These are phyloP conservation scores for Mormyrus lacerda DNA, from an alignment of 2,113 vertebrate genomes.

Conservation along the genomic window DNA sequence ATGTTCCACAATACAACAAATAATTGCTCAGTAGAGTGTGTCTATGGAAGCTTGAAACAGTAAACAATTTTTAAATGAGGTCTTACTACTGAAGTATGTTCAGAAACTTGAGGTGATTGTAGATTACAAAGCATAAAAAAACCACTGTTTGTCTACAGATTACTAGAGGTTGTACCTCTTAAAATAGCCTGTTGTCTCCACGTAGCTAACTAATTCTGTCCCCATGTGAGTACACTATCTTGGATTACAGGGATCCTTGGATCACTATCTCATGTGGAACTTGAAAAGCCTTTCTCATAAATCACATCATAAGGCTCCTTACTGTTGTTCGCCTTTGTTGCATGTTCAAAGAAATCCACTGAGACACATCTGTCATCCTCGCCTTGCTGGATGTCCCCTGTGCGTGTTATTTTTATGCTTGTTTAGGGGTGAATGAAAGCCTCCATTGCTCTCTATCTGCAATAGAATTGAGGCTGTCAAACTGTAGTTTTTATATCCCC, in stretches of 20 bases:
- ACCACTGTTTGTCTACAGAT: not conserved
- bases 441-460: not conserved
- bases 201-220: not conserved
- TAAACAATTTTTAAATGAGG: not conserved
- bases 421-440: not conserved
- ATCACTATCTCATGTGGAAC: not conserved
- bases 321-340: not conserved
- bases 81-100: not conserved
- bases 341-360: not conserved
- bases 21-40: too few species aligned
- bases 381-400: not conserved
- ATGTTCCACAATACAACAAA: too few species aligned
- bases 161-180: not conserved
- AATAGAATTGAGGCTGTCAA: not conserved
- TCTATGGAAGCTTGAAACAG: not conserved
- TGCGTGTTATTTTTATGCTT: not conserved
- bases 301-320: not conserved
- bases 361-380: not conserved
- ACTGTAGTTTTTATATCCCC: not conserved
- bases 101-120: not conserved
- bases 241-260: not conserved
- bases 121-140: not conserved
- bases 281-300: slow-evolving; percentile 2
- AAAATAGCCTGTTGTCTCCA: not conserved
- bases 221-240: not conserved